Evolutionary conservation across 1,140 invertebrate species (phyloP), one percentile per base, ranked within the genome.

Genomic region (Aphelenchoides fujianensis): DNA sequence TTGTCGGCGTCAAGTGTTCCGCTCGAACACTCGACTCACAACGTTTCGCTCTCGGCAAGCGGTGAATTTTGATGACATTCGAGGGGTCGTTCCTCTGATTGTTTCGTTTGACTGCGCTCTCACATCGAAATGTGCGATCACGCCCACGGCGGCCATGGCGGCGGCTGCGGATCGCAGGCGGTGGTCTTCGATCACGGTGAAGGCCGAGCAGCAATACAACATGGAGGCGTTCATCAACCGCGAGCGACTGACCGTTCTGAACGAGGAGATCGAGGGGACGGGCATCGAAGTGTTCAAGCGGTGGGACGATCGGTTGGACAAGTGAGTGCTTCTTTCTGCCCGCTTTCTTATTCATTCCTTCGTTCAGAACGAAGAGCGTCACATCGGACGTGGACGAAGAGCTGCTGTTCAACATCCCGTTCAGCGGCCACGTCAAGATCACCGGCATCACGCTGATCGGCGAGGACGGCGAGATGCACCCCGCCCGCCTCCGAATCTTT

Each of bases 381-480:
- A 91, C 95, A 87, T 95, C 93, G 87, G 94, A 96, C 89, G 90
- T 89, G 9, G 94, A 97, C 88, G 91, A 92, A 86, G 94, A 97
- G 87, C 86, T 97, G 2, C 85, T 97, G 0, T 94, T 97, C 82
- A 95, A 95, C 85, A 93, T 97, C 81, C 94, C 94, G 89, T 96
- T 97, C 84, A 93, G 92, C 53, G 94, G 93, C 27, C 92, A 92
- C 87, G 88, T 97, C 0, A 97, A 97, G 86, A 86, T 97, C 53
- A 96, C 95, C 86, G 93, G 93, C 28, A 90, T 97, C 53, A 92
- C 94, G 77, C 86, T 97, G 54, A 89, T 91, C 77, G 94, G 93
- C 23, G 92, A 91, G 79, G 90, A 94, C 85, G 89, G 91, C 79
- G 89, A 91, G 70, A 88, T 88, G 52, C 92, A 94, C 87, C 94